Evolutionary conservation across 2,113 vertebrate species (phyloP), one percentile per base, ranked within the genome.

Genomic region (Eira barbara): DNA sequence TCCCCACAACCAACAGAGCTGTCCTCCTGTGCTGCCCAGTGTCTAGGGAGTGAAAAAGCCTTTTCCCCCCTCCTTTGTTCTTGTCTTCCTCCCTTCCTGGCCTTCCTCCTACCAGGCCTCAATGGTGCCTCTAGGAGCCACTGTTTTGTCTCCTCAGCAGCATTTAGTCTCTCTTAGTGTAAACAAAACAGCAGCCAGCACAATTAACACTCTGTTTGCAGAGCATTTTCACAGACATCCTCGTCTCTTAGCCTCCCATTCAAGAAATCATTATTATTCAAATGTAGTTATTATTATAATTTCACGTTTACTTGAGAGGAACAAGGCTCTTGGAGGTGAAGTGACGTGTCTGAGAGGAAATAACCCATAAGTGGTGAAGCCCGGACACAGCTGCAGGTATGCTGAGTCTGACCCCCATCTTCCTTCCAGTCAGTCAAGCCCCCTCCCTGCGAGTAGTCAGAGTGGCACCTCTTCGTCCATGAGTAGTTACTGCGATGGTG

Each of bases 381-480:
- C 59, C 11, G 39, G 87, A n/a, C 4, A 1, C 34, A 20, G 25
- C 78, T 0, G 20, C 73, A 97, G 97, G 96, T 88, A 49, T 12
- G 63, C 31, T 0, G 61, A 80, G n/a, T 71, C 59, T 42, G 61
- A 29, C 34, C 39, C 42, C 18, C 45, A 6, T 23, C 82, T 31
- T 42, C 80, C 27, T 11, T 65, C 88, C 9, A 0, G 47, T 57
- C 94, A 25, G 25, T 67, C n/a, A 14, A 1, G 49, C 74, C 7
- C 0, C n/a, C 25, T 61, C 81, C 81, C 91, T 85, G 95, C 12
- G 95, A 94, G 92, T 15, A 97, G 96, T 97, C 97, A 95, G 94
- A 83, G 65, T 0, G 84, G 95, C 97, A 92, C 97, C 95, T 92
- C 84, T 90, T 36, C 79, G 29, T 6, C 81, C 71, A 91, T 91